Conservation (phyloP, 2,113 vertebrate genomes). For the Promerops cafer region DNA sequence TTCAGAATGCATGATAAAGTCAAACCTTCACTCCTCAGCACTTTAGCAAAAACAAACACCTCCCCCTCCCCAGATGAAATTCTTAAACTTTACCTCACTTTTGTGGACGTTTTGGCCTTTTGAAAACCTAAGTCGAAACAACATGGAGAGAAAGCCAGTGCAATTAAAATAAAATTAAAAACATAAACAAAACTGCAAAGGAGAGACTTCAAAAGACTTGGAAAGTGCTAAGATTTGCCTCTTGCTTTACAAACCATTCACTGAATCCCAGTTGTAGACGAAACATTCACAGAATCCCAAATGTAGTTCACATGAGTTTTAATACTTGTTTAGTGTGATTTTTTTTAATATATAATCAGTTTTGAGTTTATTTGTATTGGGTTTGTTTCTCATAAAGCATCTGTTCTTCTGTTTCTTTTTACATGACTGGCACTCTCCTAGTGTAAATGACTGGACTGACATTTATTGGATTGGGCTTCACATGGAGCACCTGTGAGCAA, state of each 20-base stretch:
- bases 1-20: background rate
- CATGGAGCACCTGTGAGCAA: constrained; percentile 46
- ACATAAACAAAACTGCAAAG: background rate
- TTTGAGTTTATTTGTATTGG: constrained; percentile 40
- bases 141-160: background rate
- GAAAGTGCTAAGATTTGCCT: background rate
- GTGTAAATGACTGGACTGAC: constrained; percentile 39
- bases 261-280: background rate
- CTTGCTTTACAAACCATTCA: background rate
- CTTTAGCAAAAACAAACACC: background rate
- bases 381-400: constrained; percentile 51
- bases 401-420: constrained; percentile 46
- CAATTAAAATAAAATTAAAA: background rate
- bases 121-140: background rate
- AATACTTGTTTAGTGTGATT: constrained; percentile 1
- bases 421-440: constrained; percentile 12
- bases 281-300: background rate
- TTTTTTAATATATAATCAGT: background rate
- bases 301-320: background rate
- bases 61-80: fast-evolving
- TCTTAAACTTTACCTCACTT: background rate
- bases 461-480: constrained; percentile 50
- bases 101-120: background rate
- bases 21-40: background rate
- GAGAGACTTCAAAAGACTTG: background rate